Evolutionary conservation across 2,113 vertebrate genomes (phyloP), one percentile per base, ranked within the genome.

Genomic region (Oncorhynchus keta): DNA sequence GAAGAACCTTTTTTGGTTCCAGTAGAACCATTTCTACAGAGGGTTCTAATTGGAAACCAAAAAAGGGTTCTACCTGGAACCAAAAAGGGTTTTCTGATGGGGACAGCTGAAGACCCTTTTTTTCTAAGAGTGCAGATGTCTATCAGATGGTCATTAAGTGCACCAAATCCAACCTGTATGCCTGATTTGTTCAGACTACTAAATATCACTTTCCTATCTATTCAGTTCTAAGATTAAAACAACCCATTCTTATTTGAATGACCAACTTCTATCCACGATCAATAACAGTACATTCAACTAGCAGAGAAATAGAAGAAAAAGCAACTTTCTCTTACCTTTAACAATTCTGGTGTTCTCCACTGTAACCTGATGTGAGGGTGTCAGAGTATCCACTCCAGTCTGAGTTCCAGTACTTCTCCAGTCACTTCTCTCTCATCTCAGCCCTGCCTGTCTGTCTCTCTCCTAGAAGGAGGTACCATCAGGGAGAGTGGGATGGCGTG

Each of bases 401-500:
- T 61, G 18, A 22, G 59, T 55, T 62, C 3, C 59, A 57, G 55
- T 57, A 57, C 14, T 57, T 20, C 16, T 57, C 16, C 39, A 55
- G 51, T 55, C 51, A 55, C 51, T 55, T 55, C 14, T 55, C 3
- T 18, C 51, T 55, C 51, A 55, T n/a, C 61, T 64, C n/a, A 55
- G 51, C 51, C 51, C 69, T 49, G 72, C 26, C 72, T 48, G 68
- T 76, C 66, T 73, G n/a, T 61, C 20, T 73, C 24, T 75, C 79
- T 85, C 82, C 51, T 5, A 72, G 79, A 35, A 64, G 84, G 88
- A 81, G 83, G 77, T 72, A 78, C 76, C 79, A 75, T 78, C 79
- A 68, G 83, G 80, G 39, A 79, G 81, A 81, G 79, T 78, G 83
- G 86, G 88, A 86, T 85, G 87, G 84, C 67, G 26, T 57, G 74